Conservation (phyloP, 2,797 vertebrate species). For the Urophycis tenuis region DNA sequence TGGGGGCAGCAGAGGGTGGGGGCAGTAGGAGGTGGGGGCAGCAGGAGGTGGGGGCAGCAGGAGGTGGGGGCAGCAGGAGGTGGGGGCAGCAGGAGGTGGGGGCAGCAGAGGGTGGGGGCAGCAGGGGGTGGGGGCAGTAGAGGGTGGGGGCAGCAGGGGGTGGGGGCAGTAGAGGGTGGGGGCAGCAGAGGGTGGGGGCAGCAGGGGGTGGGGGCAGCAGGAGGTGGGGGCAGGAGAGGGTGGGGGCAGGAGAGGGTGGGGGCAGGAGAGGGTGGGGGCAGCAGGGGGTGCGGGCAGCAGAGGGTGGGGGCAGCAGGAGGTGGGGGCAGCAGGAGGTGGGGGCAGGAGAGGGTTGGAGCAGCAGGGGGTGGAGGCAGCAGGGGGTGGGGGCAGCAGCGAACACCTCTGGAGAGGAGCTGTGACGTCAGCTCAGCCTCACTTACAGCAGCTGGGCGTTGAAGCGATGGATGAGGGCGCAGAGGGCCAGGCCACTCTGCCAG, state of each 20-base stretch:
- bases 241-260: neutral
- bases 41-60: neutral
- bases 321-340: neutral
- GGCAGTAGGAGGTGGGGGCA: too few species aligned
- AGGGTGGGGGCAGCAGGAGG: too few species aligned
- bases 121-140: too few species aligned
- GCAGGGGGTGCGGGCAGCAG: too few species aligned
- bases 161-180: neutral
- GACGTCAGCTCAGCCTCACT: conserved; percentile 43
- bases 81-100: neutral
- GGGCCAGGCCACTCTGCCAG: conserved; percentile 83
- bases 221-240: too few species aligned
- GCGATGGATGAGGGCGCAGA: conserved; percentile 91
- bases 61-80: too few species aligned
- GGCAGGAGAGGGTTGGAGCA: neutral
- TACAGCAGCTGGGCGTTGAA: conserved; percentile 92
- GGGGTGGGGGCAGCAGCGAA: too few species aligned
- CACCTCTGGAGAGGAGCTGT: too few species aligned
- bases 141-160: neutral
- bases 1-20: neutral
- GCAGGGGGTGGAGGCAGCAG: too few species aligned
- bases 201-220: neutral
- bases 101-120: neutral
- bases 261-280: neutral
- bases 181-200: too few species aligned